Conservation (phyloP, 1,140 invertebrate species). For the Cherax destructor region DNA sequence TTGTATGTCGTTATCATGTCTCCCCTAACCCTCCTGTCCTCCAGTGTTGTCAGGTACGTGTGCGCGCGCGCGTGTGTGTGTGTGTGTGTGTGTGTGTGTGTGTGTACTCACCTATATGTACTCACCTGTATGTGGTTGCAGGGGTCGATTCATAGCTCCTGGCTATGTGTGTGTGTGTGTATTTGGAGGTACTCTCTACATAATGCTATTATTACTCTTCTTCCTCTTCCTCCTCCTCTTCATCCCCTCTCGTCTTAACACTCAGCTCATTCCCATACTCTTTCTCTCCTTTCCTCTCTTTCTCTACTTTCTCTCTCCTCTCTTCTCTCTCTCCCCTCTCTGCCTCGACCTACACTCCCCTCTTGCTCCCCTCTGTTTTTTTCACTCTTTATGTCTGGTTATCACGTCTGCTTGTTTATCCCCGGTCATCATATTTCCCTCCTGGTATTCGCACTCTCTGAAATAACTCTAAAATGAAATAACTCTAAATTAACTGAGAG, state of each 20-base stretch:
- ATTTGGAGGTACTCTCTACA: neutral
- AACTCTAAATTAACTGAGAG: too few species aligned
- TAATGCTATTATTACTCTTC: too few species aligned
- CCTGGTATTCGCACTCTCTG: conserved; percentile 38
- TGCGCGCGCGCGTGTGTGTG: too few species aligned
- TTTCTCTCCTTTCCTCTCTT: neutral
- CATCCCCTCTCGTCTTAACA: neutral
- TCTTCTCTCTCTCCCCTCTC: neutral
- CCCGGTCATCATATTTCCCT: conserved; percentile 34
- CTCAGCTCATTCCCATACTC: neutral
- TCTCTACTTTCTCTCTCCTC: neutral
- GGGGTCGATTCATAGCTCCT: too few species aligned
- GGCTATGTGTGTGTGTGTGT: neutral
- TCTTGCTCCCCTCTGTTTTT: conserved; percentile 36
- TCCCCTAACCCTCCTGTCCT: too few species aligned
- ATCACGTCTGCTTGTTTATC: conserved; percentile 47
- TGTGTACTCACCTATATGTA: too few species aligned
- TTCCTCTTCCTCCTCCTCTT: neutral
- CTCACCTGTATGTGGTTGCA: too few species aligned
- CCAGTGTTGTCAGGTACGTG: too few species aligned
- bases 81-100: neutral
- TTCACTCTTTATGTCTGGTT: conserved; percentile 49
- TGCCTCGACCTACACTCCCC: neutral
- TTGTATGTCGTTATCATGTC: too few species aligned
- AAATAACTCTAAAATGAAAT: conserved; percentile 3